Conservation (phyloP, 2,888 invertebrate genomes). For the Euphydryas editha region DNA sequence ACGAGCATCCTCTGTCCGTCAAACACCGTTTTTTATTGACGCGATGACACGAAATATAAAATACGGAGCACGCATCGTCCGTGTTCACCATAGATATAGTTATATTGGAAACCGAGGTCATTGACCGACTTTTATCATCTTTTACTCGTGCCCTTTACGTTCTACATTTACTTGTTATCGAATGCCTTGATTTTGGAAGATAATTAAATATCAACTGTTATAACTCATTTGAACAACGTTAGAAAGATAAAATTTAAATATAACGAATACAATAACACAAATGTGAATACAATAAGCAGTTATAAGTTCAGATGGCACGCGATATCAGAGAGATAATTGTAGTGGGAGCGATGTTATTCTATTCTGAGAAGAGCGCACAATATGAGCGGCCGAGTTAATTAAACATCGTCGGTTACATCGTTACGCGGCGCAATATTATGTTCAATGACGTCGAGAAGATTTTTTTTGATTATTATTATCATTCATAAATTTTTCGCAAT, state of each 20-base stretch:
- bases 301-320: neutral
- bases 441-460: neutral
- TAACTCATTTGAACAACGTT: neutral
- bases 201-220: neutral
- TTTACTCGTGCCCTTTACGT: constrained; percentile 5
- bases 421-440: constrained; percentile 2
- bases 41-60: neutral
- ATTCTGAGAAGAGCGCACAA: constrained; percentile 28
- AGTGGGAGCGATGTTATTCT: constrained; percentile 18
- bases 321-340: constrained; percentile 14
- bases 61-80: neutral
- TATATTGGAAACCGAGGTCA: neutral
- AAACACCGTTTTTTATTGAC: neutral
- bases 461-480: neutral
- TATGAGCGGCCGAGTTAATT: constrained; percentile 22
- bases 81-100: neutral
- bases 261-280: neutral
- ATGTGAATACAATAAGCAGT: neutral
- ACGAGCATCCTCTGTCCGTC: constrained; percentile 1
- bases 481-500: neutral
- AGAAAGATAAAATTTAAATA: neutral
- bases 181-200: neutral
- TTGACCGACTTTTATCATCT: neutral
- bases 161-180: neutral
- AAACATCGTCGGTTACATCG: constrained; percentile 24